A percentile compares a stretch with the other conserved stretches of the same genome.
These are phyloP conservation scores for Lepidurus arcticus DNA, from an alignment of 1,140 invertebrate genomes.

Conservation along the genomic window DNA sequence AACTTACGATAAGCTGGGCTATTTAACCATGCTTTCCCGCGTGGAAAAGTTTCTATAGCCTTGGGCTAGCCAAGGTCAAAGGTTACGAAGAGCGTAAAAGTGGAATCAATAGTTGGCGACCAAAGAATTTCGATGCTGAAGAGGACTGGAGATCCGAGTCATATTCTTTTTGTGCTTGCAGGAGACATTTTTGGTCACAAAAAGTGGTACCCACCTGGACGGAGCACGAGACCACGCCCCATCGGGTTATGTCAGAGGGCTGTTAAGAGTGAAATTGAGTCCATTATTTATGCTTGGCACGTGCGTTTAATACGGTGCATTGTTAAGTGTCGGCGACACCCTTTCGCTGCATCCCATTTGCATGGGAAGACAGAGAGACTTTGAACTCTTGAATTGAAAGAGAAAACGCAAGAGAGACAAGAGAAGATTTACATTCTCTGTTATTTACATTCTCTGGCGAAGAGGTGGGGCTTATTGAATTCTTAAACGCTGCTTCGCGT, in stretches of 20 bases:
- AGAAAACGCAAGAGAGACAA: neutral
- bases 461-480: slow-evolving; percentile 3
- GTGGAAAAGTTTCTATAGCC: neutral
- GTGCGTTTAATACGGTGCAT: neutral
- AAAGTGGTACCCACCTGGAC: neutral
- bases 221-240: neutral
- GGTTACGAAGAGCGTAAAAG: neutral
- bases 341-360: neutral
- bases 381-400: neutral
- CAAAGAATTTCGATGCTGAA: neutral
- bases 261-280: neutral
- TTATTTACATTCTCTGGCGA: neutral
- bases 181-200: neutral
- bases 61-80: neutral
- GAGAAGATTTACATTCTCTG: neutral
- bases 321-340: slow-evolving; percentile 17
- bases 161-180: neutral
- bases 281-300: slow-evolving; percentile 14
- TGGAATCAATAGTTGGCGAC: slow-evolving; percentile 1
- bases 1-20: neutral
- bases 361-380: neutral
- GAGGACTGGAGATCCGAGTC: neutral
- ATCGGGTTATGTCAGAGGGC: neutral
- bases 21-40: neutral
- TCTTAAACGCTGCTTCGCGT: slow-evolving; percentile 3